Evolutionary conservation across 2,888 invertebrate genomes (phyloP), one percentile per base, ranked within the genome.

Genomic region (Melipona beecheii): DNA sequence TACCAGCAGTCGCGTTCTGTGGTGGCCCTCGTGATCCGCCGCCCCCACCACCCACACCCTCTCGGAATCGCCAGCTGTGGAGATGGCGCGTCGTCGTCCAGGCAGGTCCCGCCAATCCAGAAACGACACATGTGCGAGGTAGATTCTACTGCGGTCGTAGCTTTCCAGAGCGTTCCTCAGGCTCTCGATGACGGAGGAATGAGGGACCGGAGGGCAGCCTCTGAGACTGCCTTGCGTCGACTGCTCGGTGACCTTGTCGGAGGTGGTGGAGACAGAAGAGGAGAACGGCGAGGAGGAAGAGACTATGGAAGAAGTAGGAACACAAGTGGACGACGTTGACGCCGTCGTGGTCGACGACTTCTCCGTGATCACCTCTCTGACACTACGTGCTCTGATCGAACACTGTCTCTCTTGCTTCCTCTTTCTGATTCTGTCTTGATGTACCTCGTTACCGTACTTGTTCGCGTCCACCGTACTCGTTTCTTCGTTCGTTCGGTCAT

Each of bases 1-100:
- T n/a, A 95, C 95, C 75, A 95, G 91, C 27, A 95, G 90, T 50
- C 95, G 90, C 36, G 95, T 95, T 49, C 95, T 91, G 85, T 95
- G 95, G 50, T 94, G 92, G 6, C 95, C 95, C 52, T 93, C 94
- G 75, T 94, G 93, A 91, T 95, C 95, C 4, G 94, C 95, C 2
- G 95, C 95, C 84, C 94, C 95, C 75, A 95, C 92, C 69, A 95
- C 92, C 94, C 93, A 94, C 64, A 93, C 90, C 76, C 93, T 86
- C 75, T 93, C 93, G 21, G 87, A 85, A 15, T 85, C 74, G 75
- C 56, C 77, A 68, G 76, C 17, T 36, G 73, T 65, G 70, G 50
- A 54, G 13, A 72, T 49, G 75, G 75, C 65, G 74, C 83, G 81
- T 5, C 93, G 88, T 62, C 90, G 90, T 31, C 93, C 94, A 0